These are phyloP conservation scores for Phania funesta DNA, from an alignment of 2,888 invertebrate genomes.

Conservation along the genomic window DNA sequence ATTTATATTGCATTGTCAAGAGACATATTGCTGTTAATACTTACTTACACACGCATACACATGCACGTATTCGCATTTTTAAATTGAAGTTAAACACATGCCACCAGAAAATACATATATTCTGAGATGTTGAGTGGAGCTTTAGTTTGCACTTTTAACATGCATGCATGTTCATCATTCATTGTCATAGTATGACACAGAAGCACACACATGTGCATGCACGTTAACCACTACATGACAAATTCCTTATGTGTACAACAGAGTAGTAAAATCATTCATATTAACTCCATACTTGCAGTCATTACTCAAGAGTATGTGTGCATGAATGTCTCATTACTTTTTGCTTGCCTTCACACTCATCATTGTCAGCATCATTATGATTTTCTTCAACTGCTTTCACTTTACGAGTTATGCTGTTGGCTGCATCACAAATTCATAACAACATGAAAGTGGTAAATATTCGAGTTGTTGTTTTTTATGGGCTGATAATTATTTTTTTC, in stretches of 20 bases:
- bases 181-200: constrained; percentile 44
- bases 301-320: constrained; percentile 41
- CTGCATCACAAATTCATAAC: not conserved
- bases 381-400: constrained; percentile 30
- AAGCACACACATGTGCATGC: not conserved
- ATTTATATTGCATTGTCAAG: constrained; percentile 59
- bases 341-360: constrained; percentile 11
- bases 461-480: not conserved
- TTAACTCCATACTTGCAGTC: constrained; percentile 42
- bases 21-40: constrained; percentile 54
- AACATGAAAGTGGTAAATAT: constrained; percentile 23
- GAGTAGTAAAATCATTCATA: constrained; percentile 17
- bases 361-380: constrained; percentile 33
- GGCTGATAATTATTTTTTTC: not conserved
- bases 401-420: constrained; percentile 21
- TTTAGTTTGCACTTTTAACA: constrained; percentile 63
- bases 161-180: constrained; percentile 58
- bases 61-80: not conserved
- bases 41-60: not conserved
- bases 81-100: not conserved
- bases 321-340: not conserved
- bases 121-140: constrained; percentile 60
- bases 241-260: constrained; percentile 5
- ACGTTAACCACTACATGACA: constrained; percentile 21
- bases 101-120: constrained; percentile 18